phyloP scores from a whole-genome alignment of 2,113 vertebrate species.

The Ardeotis arabs region DNA sequence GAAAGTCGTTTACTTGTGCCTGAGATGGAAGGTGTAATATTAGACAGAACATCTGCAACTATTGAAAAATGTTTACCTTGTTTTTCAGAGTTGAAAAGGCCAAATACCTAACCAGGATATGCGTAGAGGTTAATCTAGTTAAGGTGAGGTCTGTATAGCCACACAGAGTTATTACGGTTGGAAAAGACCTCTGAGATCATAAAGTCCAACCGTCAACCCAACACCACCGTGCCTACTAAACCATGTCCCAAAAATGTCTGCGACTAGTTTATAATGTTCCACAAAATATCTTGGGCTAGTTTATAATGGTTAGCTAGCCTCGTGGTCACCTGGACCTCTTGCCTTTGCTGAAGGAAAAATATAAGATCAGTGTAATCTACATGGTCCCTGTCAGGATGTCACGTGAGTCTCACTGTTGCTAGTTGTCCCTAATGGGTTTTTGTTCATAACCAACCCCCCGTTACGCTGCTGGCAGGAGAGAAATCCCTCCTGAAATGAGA shows the following conservation, averaged over 20 bases:
- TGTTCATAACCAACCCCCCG: background rate
- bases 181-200: too few species aligned
- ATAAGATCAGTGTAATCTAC: background rate
- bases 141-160: background rate
- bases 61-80: background rate
- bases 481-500: background rate
- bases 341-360: background rate
- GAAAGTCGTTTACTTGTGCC: background rate
- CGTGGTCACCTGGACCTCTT: background rate
- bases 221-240: too few species aligned
- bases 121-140: background rate
- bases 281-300: background rate
- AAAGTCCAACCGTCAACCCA: too few species aligned
- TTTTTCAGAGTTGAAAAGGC: background rate
- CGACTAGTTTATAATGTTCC: too few species aligned
- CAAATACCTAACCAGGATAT: background rate
- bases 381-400: background rate
- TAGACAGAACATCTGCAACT: background rate
- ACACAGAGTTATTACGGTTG: too few species aligned
- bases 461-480: background rate
- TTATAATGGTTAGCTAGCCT: background rate
- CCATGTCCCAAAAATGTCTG: too few species aligned
- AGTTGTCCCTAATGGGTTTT: background rate
- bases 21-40: accelerated
- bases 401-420: background rate